Evolutionary conservation across 2,113 vertebrate genomes (phyloP), one percentile per base, ranked within the genome.

Genomic region (Aegithalos caudatus): DNA sequence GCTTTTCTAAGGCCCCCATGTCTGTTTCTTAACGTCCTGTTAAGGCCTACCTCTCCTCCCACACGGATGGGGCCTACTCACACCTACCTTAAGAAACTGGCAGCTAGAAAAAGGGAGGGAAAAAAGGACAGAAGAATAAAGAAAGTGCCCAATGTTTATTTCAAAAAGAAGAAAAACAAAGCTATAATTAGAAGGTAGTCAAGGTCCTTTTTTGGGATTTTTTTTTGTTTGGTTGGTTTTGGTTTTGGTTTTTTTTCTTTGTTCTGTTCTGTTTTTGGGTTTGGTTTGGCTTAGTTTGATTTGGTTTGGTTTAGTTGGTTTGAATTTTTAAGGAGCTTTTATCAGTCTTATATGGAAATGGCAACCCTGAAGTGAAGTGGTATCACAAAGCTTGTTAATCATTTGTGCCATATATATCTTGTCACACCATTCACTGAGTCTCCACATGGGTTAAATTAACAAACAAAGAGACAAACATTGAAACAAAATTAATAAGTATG

Each of bases 371-470:
- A 45, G 22, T 64, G 27, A 96, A 80, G 54, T 66, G 57, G 20
- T 31, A n/a, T 57, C 6, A 7, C 44, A 22, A 12, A 61, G 23
- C 38, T 88, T 57, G 47, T 57, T 94, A 38, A 71, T 33, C 1
- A 0, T 71, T 88, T 28, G 44, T 79, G 57, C 44, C 40, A 15
- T 9, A 28, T 37, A 6, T 72, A 64, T 29, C 40, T 48, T 70
- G 40, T 92, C 79, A 72, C 40, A 66, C 6, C 35, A 85, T 61
- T 64, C 53, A 57, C 23, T 16, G 18, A 42, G 10, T 27, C 76
- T 73, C 53, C n/a, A 76, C 18, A 61, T 62, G 53, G 33, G 29
- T 95, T 97, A 95, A 91, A 95, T 60, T 88, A 94, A 70, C 64
- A 87, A 77, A 38, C 4, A 56, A 89, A 67, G 9, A 86, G 45